Conservation (phyloP, 1,140 invertebrate genomes). For the Lasioglossum albipes region DNA sequence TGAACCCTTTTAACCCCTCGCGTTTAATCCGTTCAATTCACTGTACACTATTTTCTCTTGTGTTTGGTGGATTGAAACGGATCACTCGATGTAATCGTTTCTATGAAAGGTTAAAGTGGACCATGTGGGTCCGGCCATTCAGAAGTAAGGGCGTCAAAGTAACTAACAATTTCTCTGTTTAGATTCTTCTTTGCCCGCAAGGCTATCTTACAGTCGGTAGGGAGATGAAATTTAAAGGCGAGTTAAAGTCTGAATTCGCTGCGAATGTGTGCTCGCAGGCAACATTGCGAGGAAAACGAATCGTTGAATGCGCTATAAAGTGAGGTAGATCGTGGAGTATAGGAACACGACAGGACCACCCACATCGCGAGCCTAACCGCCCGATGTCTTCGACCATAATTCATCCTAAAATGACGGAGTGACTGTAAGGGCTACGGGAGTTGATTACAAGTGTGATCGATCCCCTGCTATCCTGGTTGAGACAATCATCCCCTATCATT, state of each 20-base stretch:
- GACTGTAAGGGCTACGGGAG: slow-evolving; percentile 60
- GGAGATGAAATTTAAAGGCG: neutral
- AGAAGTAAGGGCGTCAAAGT: neutral
- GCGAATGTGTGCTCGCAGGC: neutral
- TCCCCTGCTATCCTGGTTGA: slow-evolving; percentile 37
- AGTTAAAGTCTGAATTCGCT: neutral
- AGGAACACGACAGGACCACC: slow-evolving; percentile 69
- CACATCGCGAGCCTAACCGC: slow-evolving; percentile 71
- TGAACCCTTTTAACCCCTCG: neutral
- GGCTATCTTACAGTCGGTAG: no score
- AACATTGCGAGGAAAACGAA: neutral
- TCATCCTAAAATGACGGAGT: slow-evolving; percentile 74
- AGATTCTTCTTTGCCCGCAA: no score
- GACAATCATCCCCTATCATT: slow-evolving; percentile 32
- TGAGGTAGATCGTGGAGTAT: neutral
- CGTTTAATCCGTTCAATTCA: neutral
- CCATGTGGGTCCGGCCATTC: neutral
- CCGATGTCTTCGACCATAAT: slow-evolving; percentile 74
- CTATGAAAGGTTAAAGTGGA: slow-evolving; percentile 2
- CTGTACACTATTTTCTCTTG: neutral
- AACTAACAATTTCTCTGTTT: neutral
- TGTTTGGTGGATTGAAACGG: neutral
- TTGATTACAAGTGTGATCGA: slow-evolving; percentile 26
- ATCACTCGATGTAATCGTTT: neutral
- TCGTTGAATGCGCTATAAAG: neutral